These are phyloP conservation scores for Ia io DNA, from an alignment of 2,113 vertebrate species.

Conservation along the genomic window DNA sequence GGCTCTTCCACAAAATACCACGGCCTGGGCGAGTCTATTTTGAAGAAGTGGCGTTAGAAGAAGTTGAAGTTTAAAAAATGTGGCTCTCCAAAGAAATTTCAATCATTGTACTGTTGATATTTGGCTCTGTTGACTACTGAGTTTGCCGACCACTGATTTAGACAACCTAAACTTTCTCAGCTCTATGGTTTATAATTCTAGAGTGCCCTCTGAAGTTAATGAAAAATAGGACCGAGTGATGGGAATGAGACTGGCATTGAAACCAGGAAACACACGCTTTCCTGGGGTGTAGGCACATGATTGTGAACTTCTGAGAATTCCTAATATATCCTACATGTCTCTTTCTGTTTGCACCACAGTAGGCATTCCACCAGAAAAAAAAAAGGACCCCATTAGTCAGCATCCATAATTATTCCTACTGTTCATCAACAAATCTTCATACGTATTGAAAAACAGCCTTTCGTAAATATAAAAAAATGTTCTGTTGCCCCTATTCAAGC, in stretches of 20 bases:
- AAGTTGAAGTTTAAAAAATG: too few relatives aligned
- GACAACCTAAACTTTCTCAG: background rate
- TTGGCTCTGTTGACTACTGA: too few relatives aligned
- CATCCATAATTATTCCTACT: slow-evolving; percentile 67
- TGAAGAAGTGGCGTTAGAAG: too few relatives aligned
- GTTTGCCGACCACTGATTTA: background rate
- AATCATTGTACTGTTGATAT: too few relatives aligned
- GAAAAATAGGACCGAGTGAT: background rate
- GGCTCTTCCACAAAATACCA: too few relatives aligned
- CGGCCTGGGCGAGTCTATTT: too few relatives aligned
- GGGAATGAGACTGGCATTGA: background rate
- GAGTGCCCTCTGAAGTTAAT: background rate
- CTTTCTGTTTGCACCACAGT: background rate
- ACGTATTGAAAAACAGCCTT: slow-evolving; percentile 66
- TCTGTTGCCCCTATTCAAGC: slow-evolving; percentile 58
- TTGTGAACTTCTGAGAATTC: background rate
- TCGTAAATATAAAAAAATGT: slow-evolving; percentile 70
- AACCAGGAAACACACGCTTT: background rate
- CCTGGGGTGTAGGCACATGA: background rate
- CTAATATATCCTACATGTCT: background rate
- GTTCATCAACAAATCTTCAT: slow-evolving; percentile 73
- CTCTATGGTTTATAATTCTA: background rate
- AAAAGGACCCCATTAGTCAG: background rate
- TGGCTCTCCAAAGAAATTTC: too few relatives aligned
- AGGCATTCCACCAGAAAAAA: background rate